phyloP scores from a whole-genome alignment of 2,113 vertebrate species.

The Tychaedon coryphoeus region DNA sequence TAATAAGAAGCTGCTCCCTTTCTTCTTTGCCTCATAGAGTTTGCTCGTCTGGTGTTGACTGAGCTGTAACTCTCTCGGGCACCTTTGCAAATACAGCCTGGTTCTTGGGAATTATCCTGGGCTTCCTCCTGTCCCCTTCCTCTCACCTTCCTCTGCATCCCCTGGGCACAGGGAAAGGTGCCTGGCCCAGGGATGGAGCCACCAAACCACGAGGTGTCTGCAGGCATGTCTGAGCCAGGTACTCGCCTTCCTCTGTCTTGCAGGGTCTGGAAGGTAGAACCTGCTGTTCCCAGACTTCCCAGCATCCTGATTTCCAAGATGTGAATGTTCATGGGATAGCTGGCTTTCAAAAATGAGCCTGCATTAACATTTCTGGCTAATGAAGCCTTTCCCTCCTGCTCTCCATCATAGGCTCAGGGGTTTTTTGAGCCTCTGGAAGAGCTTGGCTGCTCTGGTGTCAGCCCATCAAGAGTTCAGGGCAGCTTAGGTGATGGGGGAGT shows the following conservation, averaged over 20 bases:
- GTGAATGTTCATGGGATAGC: neutral
- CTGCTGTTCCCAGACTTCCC: neutral
- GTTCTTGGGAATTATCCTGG: neutral
- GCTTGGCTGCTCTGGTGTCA: neutral
- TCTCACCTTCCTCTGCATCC: neutral
- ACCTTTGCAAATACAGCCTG: neutral
- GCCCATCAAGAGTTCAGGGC: neutral
- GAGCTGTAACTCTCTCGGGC: slow-evolving; percentile 10
- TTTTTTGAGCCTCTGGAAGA: neutral
- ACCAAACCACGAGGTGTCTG: neutral
- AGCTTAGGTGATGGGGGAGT: neutral
- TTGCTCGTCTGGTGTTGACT: neutral
- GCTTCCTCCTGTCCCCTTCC: neutral
- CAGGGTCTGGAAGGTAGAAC: neutral
- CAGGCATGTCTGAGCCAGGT: neutral
- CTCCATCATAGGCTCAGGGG: neutral
- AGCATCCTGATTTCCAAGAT: accelerated
- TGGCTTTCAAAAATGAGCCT: neutral
- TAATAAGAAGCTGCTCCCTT: slow-evolving; percentile 35
- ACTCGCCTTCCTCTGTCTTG: accelerated
- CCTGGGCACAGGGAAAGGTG: neutral
- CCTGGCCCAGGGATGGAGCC: neutral
- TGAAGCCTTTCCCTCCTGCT: neutral
- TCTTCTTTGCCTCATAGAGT: slow-evolving; percentile 16
- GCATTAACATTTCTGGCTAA: neutral